Base-by-base conservation (phyloP, 2,888 invertebrate genomes). In the Argynnis bischoffii region DNA sequence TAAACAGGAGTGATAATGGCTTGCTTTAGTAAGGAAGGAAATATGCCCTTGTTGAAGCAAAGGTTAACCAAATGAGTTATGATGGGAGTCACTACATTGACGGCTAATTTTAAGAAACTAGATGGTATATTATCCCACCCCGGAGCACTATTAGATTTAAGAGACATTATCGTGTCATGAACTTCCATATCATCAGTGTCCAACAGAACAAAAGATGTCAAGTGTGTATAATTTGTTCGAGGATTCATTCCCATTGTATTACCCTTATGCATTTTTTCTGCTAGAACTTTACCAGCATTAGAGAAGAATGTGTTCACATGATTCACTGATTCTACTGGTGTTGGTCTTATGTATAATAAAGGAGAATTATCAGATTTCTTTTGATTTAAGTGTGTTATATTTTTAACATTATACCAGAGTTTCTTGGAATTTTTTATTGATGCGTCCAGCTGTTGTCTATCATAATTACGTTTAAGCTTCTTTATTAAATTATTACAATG, bases 41-140 rank as follows among this genome's bases (percentile, higher is more conserved):
- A 26, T 2, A 26, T 26, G 21, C 21, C 21, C 21, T 26, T 26
- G 3, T 26, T 26, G 21, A 26, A 26, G 3, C 21, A 26, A 26
- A 26, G 21, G 21, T 26, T 26, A 26, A 26, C 21, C 2, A 26
- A 26, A 26, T 26, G 21, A 26, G 21, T 26, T 26, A 26, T 26
- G 21, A 26, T 26, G 21, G 21, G 21, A 26, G 21, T 18, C 18
- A 63, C 13, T 11, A 35, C 26, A 5, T 41, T 31, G 0, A 11
- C 5, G n/a, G 63, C 63, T 26, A 41, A n/a, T 46, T 35, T 54
- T 11, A 54, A 18, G 16, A 63, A 63, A 18, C 6, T 14, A n/a
- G 61, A 31, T 21, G 50, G 35, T 6, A 61, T n/a, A 11, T 31
- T 50, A 18, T 61, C 61, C 61, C 61, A 61, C 13, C 61, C 61